Evolutionary conservation across 2,113 vertebrate species (phyloP).

Genomic region (Sterna hirundo): DNA sequence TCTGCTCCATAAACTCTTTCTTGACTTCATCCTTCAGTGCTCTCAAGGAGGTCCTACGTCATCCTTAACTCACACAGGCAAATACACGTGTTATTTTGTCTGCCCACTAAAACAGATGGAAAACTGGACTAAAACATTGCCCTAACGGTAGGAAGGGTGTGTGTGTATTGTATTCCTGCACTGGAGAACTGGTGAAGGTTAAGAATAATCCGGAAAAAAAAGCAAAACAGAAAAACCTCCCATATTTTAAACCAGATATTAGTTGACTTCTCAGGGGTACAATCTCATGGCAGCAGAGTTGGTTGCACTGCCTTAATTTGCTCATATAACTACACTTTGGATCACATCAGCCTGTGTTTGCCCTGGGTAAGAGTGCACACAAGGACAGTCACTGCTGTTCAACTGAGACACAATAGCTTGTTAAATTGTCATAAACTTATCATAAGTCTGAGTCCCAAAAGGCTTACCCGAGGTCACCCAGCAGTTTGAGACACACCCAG

Average conservation of each 20-base stretch:
- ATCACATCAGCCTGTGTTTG: background rate
- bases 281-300: background rate
- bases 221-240: background rate
- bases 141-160: background rate
- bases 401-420: constrained; percentile 66
- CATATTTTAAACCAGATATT: background rate
- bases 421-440: constrained; percentile 65
- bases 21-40: background rate
- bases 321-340: background rate
- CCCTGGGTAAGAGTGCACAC: constrained; percentile 52
- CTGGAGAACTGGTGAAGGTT: background rate
- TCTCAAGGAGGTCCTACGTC: background rate
- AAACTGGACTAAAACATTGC: background rate
- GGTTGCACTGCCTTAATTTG: background rate
- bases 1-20: background rate
- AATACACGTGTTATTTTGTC: background rate
- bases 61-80: background rate
- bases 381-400: constrained; percentile 58
- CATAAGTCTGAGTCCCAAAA: constrained; percentile 56
- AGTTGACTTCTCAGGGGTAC: background rate
- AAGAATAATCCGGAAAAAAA: background rate
- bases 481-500: constrained; percentile 59
- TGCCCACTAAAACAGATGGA: background rate
- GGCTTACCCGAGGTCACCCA: constrained; percentile 61
- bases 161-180: background rate